Conservation (phyloP, 2,888 invertebrate species). For the Helicoverpa assulta region DNA sequence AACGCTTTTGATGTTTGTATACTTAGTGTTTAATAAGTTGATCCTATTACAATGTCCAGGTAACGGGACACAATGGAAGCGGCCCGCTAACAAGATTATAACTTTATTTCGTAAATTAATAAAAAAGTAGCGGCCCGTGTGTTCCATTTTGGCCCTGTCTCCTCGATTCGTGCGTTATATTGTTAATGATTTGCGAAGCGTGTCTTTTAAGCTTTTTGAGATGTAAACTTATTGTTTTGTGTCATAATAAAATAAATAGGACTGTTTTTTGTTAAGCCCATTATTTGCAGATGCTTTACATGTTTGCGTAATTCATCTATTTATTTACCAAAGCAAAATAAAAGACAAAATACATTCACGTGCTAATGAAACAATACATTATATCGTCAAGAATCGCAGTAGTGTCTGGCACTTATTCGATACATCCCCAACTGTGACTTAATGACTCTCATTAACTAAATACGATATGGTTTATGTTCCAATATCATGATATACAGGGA, state of each 20-base stretch:
- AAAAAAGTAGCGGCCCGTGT: constrained; percentile 82
- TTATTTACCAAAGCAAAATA: too few relatives aligned
- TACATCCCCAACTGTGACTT: constrained; percentile 72
- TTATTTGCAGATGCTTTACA: too few relatives aligned
- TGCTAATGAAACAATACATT: constrained; percentile 87
- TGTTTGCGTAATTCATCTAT: too few relatives aligned
- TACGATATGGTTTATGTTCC: constrained; percentile 83
- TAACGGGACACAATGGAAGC: constrained; percentile 85
- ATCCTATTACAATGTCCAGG: constrained; percentile 90
- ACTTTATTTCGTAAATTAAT: constrained; percentile 90
- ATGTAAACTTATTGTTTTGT: constrained; percentile 6
- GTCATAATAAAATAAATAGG: neutral
- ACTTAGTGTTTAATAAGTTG: constrained; percentile 90
- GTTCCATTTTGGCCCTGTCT: constrained; percentile 70
- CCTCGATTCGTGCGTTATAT: constrained; percentile 61
- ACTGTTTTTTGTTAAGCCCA: too few relatives aligned
- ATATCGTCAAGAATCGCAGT: constrained; percentile 72
- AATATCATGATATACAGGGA: constrained; percentile 84
- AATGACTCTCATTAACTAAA: constrained; percentile 88
- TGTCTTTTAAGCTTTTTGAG: constrained; percentile 51
- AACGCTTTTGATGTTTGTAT: constrained; percentile 88
- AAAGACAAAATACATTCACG: constrained; percentile 42
- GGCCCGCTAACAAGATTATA: constrained; percentile 89
- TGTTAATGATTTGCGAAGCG: constrained; percentile 67
- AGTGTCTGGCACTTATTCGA: constrained; percentile 65